These are phyloP conservation scores for Nephrotoma flavescens DNA, from an alignment of 2,888 invertebrate species.

Conservation along the genomic window DNA sequence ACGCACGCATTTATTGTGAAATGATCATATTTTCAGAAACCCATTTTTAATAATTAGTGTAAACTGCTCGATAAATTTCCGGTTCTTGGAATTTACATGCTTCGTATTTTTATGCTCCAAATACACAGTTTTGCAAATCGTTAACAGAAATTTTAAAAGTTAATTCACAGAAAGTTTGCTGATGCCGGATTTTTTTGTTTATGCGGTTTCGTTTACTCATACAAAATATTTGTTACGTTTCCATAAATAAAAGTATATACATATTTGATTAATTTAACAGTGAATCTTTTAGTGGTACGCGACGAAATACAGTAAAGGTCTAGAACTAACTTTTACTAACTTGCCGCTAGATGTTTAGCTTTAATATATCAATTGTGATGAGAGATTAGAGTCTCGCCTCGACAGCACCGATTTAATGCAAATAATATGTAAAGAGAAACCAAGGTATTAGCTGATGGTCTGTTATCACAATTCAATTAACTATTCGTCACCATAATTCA, in stretches of 20 bases:
- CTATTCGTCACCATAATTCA: no score
- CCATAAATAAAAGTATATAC: background rate
- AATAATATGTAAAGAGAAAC: no score
- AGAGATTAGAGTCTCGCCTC: no score
- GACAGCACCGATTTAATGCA: no score
- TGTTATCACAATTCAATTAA: no score
- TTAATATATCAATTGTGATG: no score
- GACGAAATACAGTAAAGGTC: background rate
- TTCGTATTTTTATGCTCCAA: background rate
- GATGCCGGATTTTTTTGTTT: background rate
- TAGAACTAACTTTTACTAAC: no score
- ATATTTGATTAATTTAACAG: background rate
- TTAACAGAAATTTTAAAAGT: background rate
- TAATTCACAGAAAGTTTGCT: background rate
- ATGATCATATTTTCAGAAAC: background rate
- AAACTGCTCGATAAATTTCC: background rate
- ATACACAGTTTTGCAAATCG: background rate
- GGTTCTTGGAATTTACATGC: background rate
- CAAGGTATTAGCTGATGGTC: no score
- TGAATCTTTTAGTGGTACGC: background rate
- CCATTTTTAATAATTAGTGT: background rate
- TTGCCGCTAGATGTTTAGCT: no score
- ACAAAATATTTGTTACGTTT: background rate
- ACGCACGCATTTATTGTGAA: background rate
- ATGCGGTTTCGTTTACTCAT: background rate